phyloP scores from a whole-genome alignment of 1,140 invertebrate species.

The Trachelipus rathkii region DNA sequence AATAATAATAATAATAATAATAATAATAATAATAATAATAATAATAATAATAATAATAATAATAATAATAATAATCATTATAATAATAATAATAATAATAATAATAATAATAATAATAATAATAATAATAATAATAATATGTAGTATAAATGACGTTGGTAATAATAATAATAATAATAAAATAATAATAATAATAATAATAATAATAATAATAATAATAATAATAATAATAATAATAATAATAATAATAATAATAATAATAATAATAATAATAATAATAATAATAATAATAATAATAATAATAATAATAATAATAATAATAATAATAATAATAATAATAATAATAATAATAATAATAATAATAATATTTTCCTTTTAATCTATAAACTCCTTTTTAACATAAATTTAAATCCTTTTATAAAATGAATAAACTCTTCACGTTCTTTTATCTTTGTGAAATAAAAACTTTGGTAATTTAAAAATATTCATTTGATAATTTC shows the following conservation, averaged over 20 bases:
- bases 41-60: constrained; percentile 4
- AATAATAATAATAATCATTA: background rate
- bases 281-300: constrained; percentile 16
- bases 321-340: background rate
- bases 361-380: too few species aligned
- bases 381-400: too few species aligned
- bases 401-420: too few species aligned
- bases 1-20: background rate
- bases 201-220: constrained; percentile 17
- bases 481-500: too few species aligned
- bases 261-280: constrained; percentile 16
- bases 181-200: constrained; percentile 7
- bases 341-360: too few species aligned
- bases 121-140: constrained; percentile 7
- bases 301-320: constrained; percentile 2
- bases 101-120: constrained; percentile 5
- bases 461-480: too few species aligned
- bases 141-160: background rate
- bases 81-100: background rate
- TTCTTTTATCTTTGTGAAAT: too few species aligned
- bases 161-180: constrained; percentile 16
- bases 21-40: background rate
- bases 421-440: too few species aligned
- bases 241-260: constrained; percentile 17
- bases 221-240: constrained; percentile 10